Conservation (phyloP, 2,888 invertebrate species). For the Tenodera sinensis region DNA sequence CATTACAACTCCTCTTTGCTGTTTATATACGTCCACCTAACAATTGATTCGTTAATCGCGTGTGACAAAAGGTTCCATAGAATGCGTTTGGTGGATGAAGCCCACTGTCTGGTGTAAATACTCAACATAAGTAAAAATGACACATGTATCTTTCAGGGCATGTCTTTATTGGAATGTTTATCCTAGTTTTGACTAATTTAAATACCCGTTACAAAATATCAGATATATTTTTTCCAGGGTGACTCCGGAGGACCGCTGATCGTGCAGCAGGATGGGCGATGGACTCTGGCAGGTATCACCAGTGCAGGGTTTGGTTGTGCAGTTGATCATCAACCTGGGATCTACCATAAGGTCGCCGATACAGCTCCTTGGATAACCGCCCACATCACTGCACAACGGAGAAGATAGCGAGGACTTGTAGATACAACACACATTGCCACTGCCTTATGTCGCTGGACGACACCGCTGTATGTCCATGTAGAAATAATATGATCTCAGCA, state of each 20-base stretch:
- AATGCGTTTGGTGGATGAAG: no score
- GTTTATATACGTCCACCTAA: no score
- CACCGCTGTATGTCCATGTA: not conserved
- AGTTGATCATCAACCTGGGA: conserved; percentile 80
- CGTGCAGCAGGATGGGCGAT: conserved; percentile 63
- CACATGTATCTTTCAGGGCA: no score
- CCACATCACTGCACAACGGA: conserved; percentile 11
- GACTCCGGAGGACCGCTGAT: conserved; percentile 79
- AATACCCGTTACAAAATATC: no score
- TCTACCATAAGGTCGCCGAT: conserved; percentile 75
- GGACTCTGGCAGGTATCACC: conserved; percentile 76
- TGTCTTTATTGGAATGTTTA: no score
- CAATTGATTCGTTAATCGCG: no score
- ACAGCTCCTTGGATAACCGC: conserved; percentile 64
- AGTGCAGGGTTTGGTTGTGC: conserved; percentile 86
- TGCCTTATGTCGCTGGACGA: not conserved
- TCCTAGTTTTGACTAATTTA: no score
- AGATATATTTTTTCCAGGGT: conserved; percentile 56
- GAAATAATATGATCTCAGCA: not conserved
- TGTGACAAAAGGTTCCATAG: no score
- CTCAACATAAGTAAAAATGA: no score
- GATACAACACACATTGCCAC: no score
- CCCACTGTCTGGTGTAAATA: no score
- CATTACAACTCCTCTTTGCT: no score
- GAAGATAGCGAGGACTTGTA: not conserved